A percentile compares a stretch with the other conserved stretches of the same genome.
phyloP scores from a whole-genome alignment of 2,113 vertebrate genomes.

The Synodontis membranacea region DNA sequence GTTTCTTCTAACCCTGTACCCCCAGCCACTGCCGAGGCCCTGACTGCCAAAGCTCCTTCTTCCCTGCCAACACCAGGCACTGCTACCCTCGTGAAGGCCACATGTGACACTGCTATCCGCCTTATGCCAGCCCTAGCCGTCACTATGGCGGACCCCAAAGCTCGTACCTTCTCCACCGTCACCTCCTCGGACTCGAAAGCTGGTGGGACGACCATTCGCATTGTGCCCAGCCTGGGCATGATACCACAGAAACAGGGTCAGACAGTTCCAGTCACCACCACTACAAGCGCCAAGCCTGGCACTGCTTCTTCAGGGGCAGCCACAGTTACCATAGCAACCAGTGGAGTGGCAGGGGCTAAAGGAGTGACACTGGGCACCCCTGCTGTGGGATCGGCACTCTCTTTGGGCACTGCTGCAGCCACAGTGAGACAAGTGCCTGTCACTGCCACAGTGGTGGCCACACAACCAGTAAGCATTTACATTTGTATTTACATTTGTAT shows the following conservation, averaged over 20 bases:
- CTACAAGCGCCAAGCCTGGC: constrained; percentile 74
- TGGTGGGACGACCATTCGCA: constrained; percentile 86
- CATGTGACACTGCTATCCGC: constrained; percentile 81
- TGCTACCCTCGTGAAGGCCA: constrained; percentile 80
- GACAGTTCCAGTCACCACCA: constrained; percentile 82
- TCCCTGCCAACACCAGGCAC: constrained; percentile 68
- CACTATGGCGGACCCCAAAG: constrained; percentile 87
- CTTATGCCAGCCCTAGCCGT: constrained; percentile 93
- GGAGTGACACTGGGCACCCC: constrained; percentile 79
- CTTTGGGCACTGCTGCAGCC: constrained; percentile 79
- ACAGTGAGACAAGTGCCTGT: constrained; percentile 89
- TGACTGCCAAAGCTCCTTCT: constrained; percentile 65
- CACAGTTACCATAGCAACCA: constrained; percentile 79
- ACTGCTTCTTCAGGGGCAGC: constrained; percentile 74
- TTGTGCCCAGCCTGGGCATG: constrained; percentile 91
- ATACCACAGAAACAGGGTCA: constrained; percentile 89
- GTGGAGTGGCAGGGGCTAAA: constrained; percentile 79
- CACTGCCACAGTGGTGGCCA: constrained; percentile 84
- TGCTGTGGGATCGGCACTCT: constrained; percentile 76
- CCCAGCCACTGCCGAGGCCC: constrained; percentile 55
- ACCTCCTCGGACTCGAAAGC: constrained; percentile 83
- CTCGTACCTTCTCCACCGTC: constrained; percentile 77
- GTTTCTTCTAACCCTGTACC: constrained; percentile 71
- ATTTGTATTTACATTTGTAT: neutral
- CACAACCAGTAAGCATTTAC: constrained; percentile 83